Evolutionary conservation across 2,888 invertebrate genomes (phyloP), one percentile per base, ranked within the genome.

Genomic region (Rhaphigaster nebulosa): DNA sequence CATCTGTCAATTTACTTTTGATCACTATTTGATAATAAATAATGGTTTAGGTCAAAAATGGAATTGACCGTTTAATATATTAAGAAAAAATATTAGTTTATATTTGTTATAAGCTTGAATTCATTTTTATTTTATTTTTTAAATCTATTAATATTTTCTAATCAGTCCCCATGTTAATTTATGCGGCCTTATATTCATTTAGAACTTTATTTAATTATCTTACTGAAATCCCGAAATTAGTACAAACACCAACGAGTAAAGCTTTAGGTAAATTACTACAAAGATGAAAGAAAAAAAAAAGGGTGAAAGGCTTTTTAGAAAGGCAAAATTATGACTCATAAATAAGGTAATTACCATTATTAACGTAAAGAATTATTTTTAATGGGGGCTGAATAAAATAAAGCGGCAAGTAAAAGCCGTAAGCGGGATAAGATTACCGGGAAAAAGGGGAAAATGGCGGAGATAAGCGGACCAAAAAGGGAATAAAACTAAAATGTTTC

Each of bases 401-500:
- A 41, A 80, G 41, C 26, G 23, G 80, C 2, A 80, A 26, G 80
- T 80, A 80, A 80, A 80, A 65, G 65, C 65, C 65, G 41, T 80
- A 80, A 45, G 41, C 41, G 20, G 41, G 80, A 80, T 41, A 26
- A 80, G 80, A 80, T 80, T 41, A 45, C 41, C 80, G 13, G 29
- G 65, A 18, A 65, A 65, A 18, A n/a, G 65, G 60, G 80, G 41
- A 26, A 76, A 80, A 80, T 80, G n/a, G 80, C 80, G 38, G 80
- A 38, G 80, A 80, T 80, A 80, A 80, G 26, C 10, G n/a, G 41
- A 41, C 23, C 10, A 41, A 80, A 80, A 80, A 80, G 38, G 80
- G 26, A 80, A 80, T 80, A 80, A 41, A 80, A 45, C 41, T 80
- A 80, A 80, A 80, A 80, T 80, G n/a, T 80, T 80, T 41, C 80